A percentile compares a stretch with the other conserved stretches of the same genome.
Conservation (phyloP, 2,113 vertebrate genomes). For the Octodon degus region DNA sequence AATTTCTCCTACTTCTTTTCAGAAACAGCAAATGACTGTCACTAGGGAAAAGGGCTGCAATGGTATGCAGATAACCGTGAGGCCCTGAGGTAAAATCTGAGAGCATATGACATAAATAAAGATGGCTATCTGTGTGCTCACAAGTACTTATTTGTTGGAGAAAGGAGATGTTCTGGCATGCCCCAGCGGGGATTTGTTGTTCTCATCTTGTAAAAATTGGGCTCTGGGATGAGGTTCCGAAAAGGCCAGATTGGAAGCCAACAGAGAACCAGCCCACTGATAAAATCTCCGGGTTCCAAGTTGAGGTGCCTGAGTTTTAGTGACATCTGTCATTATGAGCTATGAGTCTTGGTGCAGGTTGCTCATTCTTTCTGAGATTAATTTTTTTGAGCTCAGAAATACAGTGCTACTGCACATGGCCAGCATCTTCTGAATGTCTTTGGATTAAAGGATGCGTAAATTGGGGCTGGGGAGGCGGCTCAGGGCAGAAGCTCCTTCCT, state of each 20-base stretch:
- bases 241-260: not conserved
- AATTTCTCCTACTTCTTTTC: not conserved
- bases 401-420: not conserved
- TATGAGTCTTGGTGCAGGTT: not conserved
- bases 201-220: not conserved
- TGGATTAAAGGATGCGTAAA: not conserved
- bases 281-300: not conserved
- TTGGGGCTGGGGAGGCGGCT: too few species aligned
- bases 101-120: not conserved
- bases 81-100: constrained; percentile 1
- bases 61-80: not conserved
- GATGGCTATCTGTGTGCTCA: constrained; percentile 18
- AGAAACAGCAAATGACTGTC: constrained; percentile 2
- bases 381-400: not conserved
- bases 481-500: too few species aligned
- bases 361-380: not conserved
- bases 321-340: not conserved
- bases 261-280: not conserved
- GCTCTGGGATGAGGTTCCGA: not conserved
- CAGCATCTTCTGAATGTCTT: not conserved
- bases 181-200: not conserved
- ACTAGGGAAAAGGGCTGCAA: constrained; percentile 12
- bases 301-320: not conserved
- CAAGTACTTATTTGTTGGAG: not conserved
- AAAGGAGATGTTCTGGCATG: not conserved